Evolutionary conservation across 1,140 invertebrate species (phyloP).

Genomic region (Octopus sinensis): DNA sequence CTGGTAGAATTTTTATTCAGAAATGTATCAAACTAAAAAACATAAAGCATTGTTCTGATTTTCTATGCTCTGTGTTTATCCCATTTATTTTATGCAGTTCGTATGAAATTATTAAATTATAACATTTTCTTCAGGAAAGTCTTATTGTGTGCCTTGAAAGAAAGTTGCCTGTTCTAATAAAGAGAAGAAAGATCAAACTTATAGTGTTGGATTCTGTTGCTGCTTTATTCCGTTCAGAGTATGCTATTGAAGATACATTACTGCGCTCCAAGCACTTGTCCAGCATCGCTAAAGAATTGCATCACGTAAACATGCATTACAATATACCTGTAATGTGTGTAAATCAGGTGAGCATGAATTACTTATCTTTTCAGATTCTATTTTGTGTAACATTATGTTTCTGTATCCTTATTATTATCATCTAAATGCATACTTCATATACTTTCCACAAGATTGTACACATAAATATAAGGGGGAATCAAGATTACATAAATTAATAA

Average conservation of each 20-base stretch:
- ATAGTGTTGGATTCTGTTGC: conserved; percentile 76
- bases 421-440: too few species aligned
- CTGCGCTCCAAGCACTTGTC: conserved; percentile 64
- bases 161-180: conserved; percentile 60
- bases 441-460: too few species aligned
- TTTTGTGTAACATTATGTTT: too few species aligned
- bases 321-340: conserved; percentile 67
- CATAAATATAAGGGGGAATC: too few species aligned
- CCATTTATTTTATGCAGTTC: too few species aligned
- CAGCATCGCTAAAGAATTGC: conserved; percentile 62
- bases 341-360: conserved; percentile 66
- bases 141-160: conserved; percentile 63
- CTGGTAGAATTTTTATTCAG: too few species aligned
- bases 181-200: conserved; percentile 63
- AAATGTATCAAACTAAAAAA: too few species aligned
- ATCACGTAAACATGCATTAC: conserved; percentile 61
- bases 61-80: too few species aligned
- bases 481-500: too few species aligned
- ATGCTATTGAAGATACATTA: conserved; percentile 54
- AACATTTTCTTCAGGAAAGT: conserved; percentile 58
- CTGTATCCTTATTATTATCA: too few species aligned
- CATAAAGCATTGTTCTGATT: too few species aligned
- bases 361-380: too few species aligned
- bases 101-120: background rate
- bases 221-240: conserved; percentile 68